A percentile compares a stretch with the other conserved stretches of the same genome.
Conservation (phyloP, 2,888 invertebrate genomes). For the Brachyptera risi region DNA sequence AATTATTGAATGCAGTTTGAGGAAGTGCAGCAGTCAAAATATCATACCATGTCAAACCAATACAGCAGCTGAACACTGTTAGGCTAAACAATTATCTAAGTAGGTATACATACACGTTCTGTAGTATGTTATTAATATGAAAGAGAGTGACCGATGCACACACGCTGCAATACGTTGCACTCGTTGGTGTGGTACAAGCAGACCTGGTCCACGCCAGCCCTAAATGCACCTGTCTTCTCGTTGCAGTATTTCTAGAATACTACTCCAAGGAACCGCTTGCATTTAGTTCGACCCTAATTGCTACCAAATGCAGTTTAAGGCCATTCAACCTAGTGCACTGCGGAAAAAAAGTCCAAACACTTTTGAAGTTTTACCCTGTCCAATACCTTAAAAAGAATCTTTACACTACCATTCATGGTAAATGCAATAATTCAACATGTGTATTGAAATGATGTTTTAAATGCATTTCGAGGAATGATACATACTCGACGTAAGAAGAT, state of each 20-base stretch:
- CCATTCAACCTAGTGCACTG: conserved; percentile 11
- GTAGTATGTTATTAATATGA: no score
- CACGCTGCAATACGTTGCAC: no score
- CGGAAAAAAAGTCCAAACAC: conserved; percentile 12
- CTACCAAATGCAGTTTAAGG: conserved; percentile 17
- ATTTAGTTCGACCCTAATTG: conserved; percentile 20
- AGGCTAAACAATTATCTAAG: no score
- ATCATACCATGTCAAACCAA: no score
- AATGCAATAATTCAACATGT: conserved; percentile 5
- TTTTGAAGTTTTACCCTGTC: conserved; percentile 11
- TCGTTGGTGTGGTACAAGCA: no score
- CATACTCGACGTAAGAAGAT: neutral
- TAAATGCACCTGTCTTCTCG: conserved; percentile 9
- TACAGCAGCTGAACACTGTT: no score
- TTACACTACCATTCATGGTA: conserved; percentile 12
- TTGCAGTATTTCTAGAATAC: neutral
- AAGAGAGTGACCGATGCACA: no score
- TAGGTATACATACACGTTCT: no score
- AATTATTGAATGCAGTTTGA: no score
- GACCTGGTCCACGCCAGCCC: neutral
- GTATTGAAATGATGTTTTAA: conserved; percentile 1
- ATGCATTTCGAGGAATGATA: conserved; percentile 8
- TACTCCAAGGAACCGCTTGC: no score
- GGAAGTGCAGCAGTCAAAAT: no score
- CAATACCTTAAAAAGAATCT: conserved; percentile 12